Evolutionary conservation across 2,888 invertebrate species (phyloP).

Genomic region (Pteria penguin): DNA sequence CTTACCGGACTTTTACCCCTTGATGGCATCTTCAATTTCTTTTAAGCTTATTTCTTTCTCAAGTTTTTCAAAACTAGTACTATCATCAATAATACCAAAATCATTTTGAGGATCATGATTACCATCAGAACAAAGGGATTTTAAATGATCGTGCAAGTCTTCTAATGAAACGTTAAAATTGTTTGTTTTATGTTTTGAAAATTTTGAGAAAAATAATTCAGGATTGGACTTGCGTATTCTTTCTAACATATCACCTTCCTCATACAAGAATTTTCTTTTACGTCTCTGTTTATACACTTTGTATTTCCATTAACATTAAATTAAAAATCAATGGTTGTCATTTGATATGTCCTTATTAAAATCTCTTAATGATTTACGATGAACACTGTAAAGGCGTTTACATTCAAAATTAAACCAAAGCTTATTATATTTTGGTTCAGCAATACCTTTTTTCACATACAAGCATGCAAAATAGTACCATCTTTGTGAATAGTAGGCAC

Average conservation of each 20-base stretch:
- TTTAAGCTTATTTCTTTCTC: background rate
- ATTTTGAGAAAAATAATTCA: background rate
- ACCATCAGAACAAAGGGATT: background rate
- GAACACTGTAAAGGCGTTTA: background rate
- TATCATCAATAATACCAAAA: background rate
- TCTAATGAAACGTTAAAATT: background rate
- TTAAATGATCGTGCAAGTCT: background rate
- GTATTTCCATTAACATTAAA: background rate
- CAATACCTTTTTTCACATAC: too few relatives aligned
- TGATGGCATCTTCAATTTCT: slow-evolving; percentile 11
- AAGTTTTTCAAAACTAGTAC: slow-evolving; percentile 8
- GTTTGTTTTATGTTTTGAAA: background rate
- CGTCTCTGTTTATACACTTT: background rate
- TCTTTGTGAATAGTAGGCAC: too few relatives aligned
- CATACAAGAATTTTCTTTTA: background rate
- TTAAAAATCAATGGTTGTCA: background rate
- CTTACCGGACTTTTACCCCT: slow-evolving; percentile 18
- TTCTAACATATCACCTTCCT: slow-evolving; percentile 5
- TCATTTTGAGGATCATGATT: background rate
- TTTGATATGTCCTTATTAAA: background rate
- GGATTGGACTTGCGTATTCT: background rate
- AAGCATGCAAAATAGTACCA: too few relatives aligned
- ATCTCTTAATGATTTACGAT: background rate
- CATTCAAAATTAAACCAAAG: background rate
- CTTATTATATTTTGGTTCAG: too few relatives aligned